phyloP scores from a whole-genome alignment of 2,888 invertebrate genomes.

The Meloe dianella region DNA sequence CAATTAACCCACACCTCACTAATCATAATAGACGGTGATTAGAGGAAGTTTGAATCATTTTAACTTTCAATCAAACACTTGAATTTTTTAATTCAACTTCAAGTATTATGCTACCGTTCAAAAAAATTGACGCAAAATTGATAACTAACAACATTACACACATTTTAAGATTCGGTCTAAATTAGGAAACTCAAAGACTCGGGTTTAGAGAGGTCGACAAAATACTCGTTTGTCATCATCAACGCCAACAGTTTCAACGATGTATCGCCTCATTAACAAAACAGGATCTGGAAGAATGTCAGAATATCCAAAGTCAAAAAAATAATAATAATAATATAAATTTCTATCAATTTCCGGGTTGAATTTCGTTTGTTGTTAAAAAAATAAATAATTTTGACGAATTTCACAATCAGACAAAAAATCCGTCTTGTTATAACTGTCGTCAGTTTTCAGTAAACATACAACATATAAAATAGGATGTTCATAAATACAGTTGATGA shows the following conservation, averaged over 20 bases:
- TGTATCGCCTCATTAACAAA: constrained; percentile 44
- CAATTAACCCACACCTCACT: constrained; percentile 21
- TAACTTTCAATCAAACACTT: constrained; percentile 8
- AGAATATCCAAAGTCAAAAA: neutral
- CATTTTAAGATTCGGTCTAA: neutral
- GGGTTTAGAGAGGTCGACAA: constrained; percentile 20
- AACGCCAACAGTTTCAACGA: constrained; percentile 44
- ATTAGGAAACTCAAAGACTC: constrained; percentile 16
- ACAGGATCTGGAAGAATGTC: constrained; percentile 15
- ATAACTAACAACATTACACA: neutral
- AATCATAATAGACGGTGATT: constrained; percentile 24
- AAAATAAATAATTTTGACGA: constrained; percentile 1
- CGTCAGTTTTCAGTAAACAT: constrained; percentile 50
- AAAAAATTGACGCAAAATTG: neutral
- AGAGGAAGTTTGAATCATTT: constrained; percentile 15
- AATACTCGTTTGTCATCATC: constrained; percentile 46
- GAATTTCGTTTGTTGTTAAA: constrained; percentile 36
- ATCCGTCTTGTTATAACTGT: constrained; percentile 48
- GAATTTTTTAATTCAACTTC: neutral
- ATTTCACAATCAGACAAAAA: constrained; percentile 34
- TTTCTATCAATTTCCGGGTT: constrained; percentile 45
- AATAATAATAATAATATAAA: too few relatives aligned
- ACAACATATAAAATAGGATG: neutral
- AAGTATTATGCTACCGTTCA: neutral
- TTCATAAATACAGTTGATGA: constrained; percentile 32